These are phyloP conservation scores for Atrichornis clamosus DNA, from an alignment of 2,113 vertebrate genomes.

Conservation along the genomic window DNA sequence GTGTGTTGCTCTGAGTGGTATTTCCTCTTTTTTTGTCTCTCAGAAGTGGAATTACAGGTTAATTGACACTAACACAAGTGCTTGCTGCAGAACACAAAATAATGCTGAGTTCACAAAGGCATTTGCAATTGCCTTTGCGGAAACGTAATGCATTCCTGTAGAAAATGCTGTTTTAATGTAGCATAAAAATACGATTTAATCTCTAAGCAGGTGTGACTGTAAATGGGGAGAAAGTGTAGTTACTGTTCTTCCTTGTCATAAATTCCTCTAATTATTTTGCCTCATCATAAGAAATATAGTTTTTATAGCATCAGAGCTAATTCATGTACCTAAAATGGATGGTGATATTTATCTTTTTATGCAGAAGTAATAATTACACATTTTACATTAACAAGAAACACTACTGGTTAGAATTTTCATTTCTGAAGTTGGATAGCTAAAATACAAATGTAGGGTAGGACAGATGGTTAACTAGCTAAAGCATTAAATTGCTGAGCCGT, in stretches of 20 bases:
- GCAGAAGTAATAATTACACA: neutral
- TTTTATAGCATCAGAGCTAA: neutral
- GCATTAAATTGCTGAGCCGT: neutral
- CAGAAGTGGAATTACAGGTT: constrained; percentile 34
- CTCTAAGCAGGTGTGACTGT: constrained; percentile 73
- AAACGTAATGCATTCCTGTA: constrained; percentile 48
- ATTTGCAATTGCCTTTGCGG: constrained; percentile 52
- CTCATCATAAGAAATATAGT: constrained; percentile 24
- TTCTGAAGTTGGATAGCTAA: neutral
- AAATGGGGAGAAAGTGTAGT: constrained; percentile 27
- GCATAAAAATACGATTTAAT: constrained; percentile 72
- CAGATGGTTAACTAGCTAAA: constrained; percentile 45
- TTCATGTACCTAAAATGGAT: constrained; percentile 9
- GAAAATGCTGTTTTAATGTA: constrained; percentile 71
- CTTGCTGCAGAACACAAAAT: constrained; percentile 54
- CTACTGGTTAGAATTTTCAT: neutral
- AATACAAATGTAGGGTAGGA: neutral
- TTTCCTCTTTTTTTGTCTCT: neutral
- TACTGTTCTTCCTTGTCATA: constrained; percentile 31
- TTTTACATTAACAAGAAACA: constrained; percentile 16
- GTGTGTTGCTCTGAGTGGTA: neutral
- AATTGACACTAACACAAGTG: constrained; percentile 53
- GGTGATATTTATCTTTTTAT: constrained; percentile 5
- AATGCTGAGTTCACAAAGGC: constrained; percentile 61
- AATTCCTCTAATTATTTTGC: constrained; percentile 52